phyloP scores from a whole-genome alignment of 2,113 vertebrate genomes.

The Trichomycterus rosablanca region DNA sequence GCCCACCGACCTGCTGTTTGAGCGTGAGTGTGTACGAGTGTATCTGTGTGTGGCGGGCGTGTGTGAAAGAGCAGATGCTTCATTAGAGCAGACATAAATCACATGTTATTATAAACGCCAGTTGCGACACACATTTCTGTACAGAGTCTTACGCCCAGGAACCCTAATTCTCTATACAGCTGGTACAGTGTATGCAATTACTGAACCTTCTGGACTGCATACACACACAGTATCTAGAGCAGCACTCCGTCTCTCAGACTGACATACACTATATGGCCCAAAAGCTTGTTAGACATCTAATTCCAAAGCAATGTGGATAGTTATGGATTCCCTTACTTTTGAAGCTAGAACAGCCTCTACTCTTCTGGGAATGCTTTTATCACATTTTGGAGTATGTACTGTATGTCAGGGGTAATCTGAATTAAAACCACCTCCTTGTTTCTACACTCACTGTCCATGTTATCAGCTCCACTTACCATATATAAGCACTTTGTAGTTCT shows the following conservation, averaged over 20 bases:
- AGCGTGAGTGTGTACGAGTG: conserved; percentile 28
- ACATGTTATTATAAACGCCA: conserved; percentile 46
- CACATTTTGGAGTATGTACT: too few relatives aligned
- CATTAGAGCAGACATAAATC: conserved; percentile 47
- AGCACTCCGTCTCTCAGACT: conserved; percentile 2
- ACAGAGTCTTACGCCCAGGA: conserved; percentile 20
- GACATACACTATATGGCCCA: background rate
- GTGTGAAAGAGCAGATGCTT: conserved; percentile 44
- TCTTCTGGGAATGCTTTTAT: too few relatives aligned
- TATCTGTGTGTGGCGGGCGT: conserved; percentile 25
- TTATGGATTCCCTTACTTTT: too few relatives aligned
- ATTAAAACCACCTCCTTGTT: too few relatives aligned
- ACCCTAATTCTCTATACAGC: background rate
- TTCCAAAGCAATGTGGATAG: too few relatives aligned
- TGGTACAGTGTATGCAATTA: background rate
- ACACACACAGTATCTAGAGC: background rate
- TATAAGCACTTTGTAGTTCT: too few relatives aligned
- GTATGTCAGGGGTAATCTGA: too few relatives aligned
- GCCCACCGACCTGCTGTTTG: conserved; percentile 54
- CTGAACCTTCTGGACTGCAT: background rate
- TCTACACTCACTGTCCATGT: too few relatives aligned
- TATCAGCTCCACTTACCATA: too few relatives aligned
- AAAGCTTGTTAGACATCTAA: too few relatives aligned
- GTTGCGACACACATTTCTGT: conserved; percentile 26
- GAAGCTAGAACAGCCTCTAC: too few relatives aligned